These are phyloP conservation scores for Pampus argenteus DNA, from an alignment of 2,797 vertebrate genomes.

Conservation along the genomic window DNA sequence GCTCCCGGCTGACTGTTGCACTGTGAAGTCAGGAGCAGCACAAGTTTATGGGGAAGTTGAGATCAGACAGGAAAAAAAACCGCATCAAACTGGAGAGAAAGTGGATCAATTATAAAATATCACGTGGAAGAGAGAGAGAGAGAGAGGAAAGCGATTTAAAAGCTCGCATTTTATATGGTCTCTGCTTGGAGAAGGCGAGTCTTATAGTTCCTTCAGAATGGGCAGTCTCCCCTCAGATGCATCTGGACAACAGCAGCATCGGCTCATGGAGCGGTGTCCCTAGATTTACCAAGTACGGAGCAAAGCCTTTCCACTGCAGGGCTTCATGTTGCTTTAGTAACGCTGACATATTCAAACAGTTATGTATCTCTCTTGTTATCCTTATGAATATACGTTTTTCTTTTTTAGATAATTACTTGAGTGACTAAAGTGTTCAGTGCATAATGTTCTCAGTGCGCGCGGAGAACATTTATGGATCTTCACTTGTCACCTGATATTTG, in stretches of 20 bases:
- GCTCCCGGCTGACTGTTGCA: not conserved
- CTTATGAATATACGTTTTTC: conserved; percentile 29
- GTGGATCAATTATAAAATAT: conserved; percentile 84
- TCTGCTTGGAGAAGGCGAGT: conserved; percentile 80
- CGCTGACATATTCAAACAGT: conserved; percentile 19
- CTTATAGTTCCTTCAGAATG: conserved; percentile 81
- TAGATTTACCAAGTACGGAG: conserved; percentile 78
- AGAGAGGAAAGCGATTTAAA: conserved; percentile 85
- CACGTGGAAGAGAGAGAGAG: conserved; percentile 86
- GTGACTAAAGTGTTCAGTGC: conserved; percentile 20
- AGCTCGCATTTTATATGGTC: conserved; percentile 81
- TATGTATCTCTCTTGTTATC: conserved; percentile 10
- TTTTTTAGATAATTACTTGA: conserved; percentile 31
- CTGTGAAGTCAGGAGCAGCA: conserved; percentile 29
- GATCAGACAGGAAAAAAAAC: conserved; percentile 28
- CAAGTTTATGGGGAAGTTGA: conserved; percentile 50
- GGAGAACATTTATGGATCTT: conserved; percentile 49
- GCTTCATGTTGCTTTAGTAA: conserved; percentile 39
- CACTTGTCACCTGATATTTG: conserved; percentile 45
- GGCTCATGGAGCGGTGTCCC: conserved; percentile 79
- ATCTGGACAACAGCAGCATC: conserved; percentile 76
- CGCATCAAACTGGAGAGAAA: conserved; percentile 65
- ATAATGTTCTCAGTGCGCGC: conserved; percentile 37
- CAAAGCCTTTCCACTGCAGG: conserved; percentile 19
- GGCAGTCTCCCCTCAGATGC: conserved; percentile 80